Conservation (phyloP, 2,113 vertebrate genomes). For the Dendrocopos noguchii region DNA sequence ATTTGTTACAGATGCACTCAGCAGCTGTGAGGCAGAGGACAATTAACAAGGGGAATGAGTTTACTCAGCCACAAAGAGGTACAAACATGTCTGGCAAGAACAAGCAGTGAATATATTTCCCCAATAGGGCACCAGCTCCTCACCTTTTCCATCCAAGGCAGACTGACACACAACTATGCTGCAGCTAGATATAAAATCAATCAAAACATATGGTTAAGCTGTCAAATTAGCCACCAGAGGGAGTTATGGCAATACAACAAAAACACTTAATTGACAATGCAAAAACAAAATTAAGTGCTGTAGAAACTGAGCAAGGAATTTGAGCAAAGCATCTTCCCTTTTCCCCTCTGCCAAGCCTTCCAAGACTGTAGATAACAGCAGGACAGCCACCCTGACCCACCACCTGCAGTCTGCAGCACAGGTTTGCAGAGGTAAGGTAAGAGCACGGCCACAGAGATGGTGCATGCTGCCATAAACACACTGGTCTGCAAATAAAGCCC, state of each 20-base stretch:
- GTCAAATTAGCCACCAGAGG: constrained; percentile 43
- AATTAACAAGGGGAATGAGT: background rate
- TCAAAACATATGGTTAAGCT: background rate
- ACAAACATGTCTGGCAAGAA: background rate
- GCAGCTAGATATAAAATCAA: background rate
- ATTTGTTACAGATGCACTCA: background rate
- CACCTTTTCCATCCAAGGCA: background rate
- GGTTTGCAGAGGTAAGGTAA: background rate
- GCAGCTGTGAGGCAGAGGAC: background rate
- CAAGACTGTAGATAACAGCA: background rate
- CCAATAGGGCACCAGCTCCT: background rate
- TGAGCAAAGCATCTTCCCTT: background rate
- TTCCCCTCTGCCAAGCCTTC: background rate
- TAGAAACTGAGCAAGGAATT: background rate
- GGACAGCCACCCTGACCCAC: background rate
- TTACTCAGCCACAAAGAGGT: background rate
- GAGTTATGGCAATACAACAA: background rate
- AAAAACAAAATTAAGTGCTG: background rate
- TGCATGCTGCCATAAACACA: accelerated
- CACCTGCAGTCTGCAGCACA: background rate
- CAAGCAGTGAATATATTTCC: background rate
- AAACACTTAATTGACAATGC: background rate
- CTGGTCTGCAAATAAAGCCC: background rate
- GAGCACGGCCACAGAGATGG: accelerated
- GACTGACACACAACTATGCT: background rate